Evolutionary conservation across 1,140 invertebrate species (phyloP).

Genomic region (Eriocheir sinensis): DNA sequence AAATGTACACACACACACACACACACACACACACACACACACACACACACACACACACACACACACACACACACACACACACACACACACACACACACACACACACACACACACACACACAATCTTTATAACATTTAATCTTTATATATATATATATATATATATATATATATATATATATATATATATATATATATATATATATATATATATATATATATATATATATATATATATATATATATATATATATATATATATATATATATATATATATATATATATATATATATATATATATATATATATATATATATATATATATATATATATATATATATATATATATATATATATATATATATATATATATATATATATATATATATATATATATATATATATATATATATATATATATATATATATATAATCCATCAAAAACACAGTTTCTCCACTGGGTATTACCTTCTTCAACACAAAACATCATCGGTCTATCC

Average conservation of each 20-base stretch:
- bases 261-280: constrained; percentile 19
- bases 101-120: neutral
- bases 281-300: constrained; percentile 28
- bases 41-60: neutral
- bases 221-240: constrained; percentile 28
- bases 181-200: neutral
- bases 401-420: constrained; percentile 28
- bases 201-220: constrained; percentile 28
- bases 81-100: neutral
- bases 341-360: constrained; percentile 7
- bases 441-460: no score
- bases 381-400: constrained; percentile 28
- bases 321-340: neutral
- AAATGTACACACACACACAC: neutral
- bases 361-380: constrained; percentile 28
- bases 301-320: constrained; percentile 28
- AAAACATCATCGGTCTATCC: no score
- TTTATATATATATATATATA: constrained; percentile 19
- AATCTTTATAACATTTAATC: neutral
- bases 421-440: constrained; percentile 12
- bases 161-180: constrained; percentile 28
- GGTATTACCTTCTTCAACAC: no score
- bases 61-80: neutral
- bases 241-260: constrained; percentile 28
- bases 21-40: neutral